Evolutionary conservation across 2,888 invertebrate species (phyloP), one percentile per base, ranked within the genome.

Genomic region (Conistra vaccinii): DNA sequence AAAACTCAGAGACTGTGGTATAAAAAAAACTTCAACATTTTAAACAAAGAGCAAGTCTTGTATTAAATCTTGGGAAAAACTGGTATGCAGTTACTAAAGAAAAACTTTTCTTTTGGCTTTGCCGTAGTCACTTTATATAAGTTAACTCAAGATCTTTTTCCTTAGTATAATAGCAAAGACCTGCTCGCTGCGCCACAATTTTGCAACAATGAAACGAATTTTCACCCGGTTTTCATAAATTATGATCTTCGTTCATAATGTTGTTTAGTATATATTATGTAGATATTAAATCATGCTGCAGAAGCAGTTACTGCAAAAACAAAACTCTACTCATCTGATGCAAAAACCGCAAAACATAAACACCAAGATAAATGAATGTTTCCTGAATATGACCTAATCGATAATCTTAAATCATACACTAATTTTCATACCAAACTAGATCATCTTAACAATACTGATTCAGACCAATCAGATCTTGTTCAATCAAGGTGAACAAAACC

Each of bases 401-500:
- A 32, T 55, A 14, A 55, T 26, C 14, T 17, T n/a, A 3, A 39
- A 62, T 14, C 26, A 60, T 12, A 55, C 39, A 55, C 53, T 29
- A 81, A 82, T 63, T 82, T 69, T 55, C 4, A 4, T 23, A 62
- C 9, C 60, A 70, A 75, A 79, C 62, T 66, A 78, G 75, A 79
- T 77, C 60, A 67, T 71, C 51, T 61, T 65, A 63, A 65, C 66
- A 75, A 75, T 62, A 76, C 69, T 14, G 48, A 57, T 72, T 69
- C 65, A 63, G 67, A 80, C 67, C 75, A 85, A 87, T 84, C 72
- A 69, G 45, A 76, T 65, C 57, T 66, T 39, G 42, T 69, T 73
- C 61, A 76, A 78, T 78, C 83, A 80, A 85, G 86, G 86, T 85
- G 71, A 80, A 87, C 62, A 55, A 29, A 66, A 69, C 26, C 12